A percentile compares a stretch with the other conserved stretches of the same genome.
Conservation (phyloP, 2,888 invertebrate species). For the Sturmia bella region DNA sequence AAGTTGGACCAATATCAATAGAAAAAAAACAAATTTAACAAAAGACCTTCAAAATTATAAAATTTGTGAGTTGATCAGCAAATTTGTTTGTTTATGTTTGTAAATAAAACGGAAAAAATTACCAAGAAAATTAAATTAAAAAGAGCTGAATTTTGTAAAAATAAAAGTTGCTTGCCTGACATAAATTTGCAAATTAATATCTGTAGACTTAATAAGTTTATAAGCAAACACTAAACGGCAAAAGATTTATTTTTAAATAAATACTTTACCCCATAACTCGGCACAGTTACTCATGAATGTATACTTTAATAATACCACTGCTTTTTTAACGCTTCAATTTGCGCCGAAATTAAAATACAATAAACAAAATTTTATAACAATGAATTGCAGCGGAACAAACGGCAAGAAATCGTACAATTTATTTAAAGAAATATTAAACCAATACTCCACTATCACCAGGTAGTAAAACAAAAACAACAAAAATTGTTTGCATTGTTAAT, state of each 20-base stretch:
- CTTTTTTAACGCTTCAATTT: constrained; percentile 41
- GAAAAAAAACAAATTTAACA: not conserved
- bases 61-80: not conserved
- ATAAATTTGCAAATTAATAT: constrained; percentile 19
- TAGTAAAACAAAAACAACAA: constrained; percentile 12
- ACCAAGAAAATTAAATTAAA: constrained; percentile 1
- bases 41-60: constrained; percentile 30
- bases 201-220: constrained; percentile 20
- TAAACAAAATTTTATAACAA: constrained; percentile 9
- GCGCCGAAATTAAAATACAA: constrained; percentile 27
- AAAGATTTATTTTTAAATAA: not conserved
- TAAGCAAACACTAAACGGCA: constrained; percentile 12
- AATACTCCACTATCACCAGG: constrained; percentile 10
- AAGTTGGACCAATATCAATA: not conserved
- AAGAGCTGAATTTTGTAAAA: constrained; percentile 10
- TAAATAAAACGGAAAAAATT: not conserved
- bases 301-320: constrained; percentile 3
- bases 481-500: constrained; percentile 5
- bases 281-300: not conserved
- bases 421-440: constrained; percentile 29
- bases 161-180: constrained; percentile 41
- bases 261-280: constrained; percentile 5
- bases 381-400: not conserved
- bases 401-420: constrained; percentile 40
- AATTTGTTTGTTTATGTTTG: not conserved